phyloP scores from a whole-genome alignment of 2,888 invertebrate species.

The Chrysomela aeneicollis region DNA sequence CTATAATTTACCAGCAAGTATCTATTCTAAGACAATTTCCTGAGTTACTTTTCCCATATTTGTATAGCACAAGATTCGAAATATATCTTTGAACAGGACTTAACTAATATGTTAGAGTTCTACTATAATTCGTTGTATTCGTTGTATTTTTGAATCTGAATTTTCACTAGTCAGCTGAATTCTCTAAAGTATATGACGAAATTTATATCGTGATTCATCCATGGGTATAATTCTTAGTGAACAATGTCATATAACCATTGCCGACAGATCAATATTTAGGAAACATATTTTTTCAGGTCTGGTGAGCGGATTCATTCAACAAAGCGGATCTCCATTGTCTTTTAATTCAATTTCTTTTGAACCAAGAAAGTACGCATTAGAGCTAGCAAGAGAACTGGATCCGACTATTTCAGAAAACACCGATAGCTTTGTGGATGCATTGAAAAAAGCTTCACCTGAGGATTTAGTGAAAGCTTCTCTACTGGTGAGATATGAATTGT shows the following conservation, averaged over 20 bases:
- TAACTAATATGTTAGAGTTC: no score
- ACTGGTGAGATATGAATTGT: no score
- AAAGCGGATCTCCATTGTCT: slow-evolving; percentile 9
- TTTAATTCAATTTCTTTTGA: slow-evolving; percentile 3
- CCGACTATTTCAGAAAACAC: neutral
- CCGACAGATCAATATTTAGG: no score
- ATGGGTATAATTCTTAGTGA: neutral
- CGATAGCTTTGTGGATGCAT: slow-evolving; percentile 1
- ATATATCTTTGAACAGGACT: no score
- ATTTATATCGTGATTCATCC: no score
- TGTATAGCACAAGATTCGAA: no score
- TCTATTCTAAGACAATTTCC: no score
- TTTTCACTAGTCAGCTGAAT: neutral
- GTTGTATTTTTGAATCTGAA: neutral
- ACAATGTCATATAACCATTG: no score
- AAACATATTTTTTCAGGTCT: slow-evolving; percentile 1
- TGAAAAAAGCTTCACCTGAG: slow-evolving; percentile 7
- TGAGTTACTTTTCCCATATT: no score
- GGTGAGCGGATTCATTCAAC: neutral
- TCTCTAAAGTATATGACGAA: no score
- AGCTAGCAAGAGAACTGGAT: slow-evolving; percentile 18
- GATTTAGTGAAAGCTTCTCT: slow-evolving; percentile 3
- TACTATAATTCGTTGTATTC: neutral
- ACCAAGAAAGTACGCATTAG: slow-evolving; percentile 13
- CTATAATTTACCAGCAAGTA: no score